phyloP scores from a whole-genome alignment of 2,113 vertebrate genomes.

The Apteryx owenii region DNA sequence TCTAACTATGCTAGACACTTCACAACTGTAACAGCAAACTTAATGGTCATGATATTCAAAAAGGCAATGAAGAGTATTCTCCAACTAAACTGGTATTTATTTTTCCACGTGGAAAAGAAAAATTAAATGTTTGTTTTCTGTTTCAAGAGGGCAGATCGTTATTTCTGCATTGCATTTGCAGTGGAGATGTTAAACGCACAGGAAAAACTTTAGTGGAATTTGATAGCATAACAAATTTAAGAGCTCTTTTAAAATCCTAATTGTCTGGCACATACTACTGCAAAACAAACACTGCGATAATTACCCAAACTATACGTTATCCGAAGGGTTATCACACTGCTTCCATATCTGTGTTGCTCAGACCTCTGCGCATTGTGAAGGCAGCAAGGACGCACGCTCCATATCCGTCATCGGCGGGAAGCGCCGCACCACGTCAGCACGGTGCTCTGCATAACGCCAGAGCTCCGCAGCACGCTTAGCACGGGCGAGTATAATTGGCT shows the following conservation, averaged over 20 bases:
- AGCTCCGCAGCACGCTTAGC: no score
- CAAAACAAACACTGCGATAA: neutral
- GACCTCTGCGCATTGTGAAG: neutral
- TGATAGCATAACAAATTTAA: neutral
- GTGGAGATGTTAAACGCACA: neutral
- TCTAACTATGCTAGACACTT: neutral
- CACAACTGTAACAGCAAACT: neutral
- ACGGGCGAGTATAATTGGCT: no score
- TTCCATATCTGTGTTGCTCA: neutral
- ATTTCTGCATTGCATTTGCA: neutral
- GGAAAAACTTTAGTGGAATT: neutral
- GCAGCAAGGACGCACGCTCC: no score
- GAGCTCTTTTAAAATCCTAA: neutral
- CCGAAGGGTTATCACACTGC: neutral
- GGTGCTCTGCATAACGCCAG: no score
- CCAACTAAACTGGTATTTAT: neutral
- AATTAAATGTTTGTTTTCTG: neutral
- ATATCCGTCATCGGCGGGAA: no score
- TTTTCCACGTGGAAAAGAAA: neutral
- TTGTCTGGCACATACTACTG: neutral
- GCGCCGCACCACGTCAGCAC: no score
- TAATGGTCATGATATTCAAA: neutral
- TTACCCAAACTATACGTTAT: neutral
- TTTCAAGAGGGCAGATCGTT: neutral
- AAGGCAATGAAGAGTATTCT: neutral